These are phyloP conservation scores for Morpho achilles DNA, from an alignment of 2,888 invertebrate species.

Conservation along the genomic window DNA sequence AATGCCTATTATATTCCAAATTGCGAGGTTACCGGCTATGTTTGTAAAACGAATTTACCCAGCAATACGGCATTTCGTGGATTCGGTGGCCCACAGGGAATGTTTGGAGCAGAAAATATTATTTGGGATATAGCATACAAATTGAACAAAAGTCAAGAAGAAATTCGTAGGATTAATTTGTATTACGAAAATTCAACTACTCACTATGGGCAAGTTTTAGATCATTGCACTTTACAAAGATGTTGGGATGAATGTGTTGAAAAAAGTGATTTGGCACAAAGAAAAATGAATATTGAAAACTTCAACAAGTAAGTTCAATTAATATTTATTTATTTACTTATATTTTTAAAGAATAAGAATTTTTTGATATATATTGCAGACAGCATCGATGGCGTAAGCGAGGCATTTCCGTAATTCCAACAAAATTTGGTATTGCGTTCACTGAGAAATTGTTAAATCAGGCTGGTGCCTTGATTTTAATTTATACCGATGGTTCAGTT, in stretches of 20 bases:
- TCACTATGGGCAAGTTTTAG: conserved; percentile 86
- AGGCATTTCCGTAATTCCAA: conserved; percentile 89
- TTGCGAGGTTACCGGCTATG: conserved; percentile 83
- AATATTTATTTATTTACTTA: conserved; percentile 8
- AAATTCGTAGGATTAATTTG: conserved; percentile 86
- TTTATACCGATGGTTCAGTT: conserved; percentile 94
- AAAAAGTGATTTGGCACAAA: conserved; percentile 81
- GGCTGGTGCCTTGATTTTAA: conserved; percentile 90
- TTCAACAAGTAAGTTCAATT: conserved; percentile 83
- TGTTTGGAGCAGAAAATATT: conserved; percentile 91
- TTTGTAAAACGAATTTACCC: conserved; percentile 93
- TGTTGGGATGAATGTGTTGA: conserved; percentile 90
- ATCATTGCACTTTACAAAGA: conserved; percentile 83
- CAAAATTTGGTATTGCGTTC: conserved; percentile 92
- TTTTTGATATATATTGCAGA: conserved; percentile 57
- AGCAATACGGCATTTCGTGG: conserved; percentile 97
- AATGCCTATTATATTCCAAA: conserved; percentile 91
- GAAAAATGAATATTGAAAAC: conserved; percentile 77
- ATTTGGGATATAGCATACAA: conserved; percentile 86
- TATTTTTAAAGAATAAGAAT: conserved; percentile 35
- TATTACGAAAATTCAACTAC: conserved; percentile 88
- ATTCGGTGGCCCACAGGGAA: conserved; percentile 94
- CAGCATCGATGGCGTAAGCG: conserved; percentile 91
- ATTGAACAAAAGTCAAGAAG: conserved; percentile 81
- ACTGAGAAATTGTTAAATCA: conserved; percentile 88